Evolutionary conservation across 2,113 vertebrate species (phyloP).

Genomic region (Eulacestoma nigropectus): DNA sequence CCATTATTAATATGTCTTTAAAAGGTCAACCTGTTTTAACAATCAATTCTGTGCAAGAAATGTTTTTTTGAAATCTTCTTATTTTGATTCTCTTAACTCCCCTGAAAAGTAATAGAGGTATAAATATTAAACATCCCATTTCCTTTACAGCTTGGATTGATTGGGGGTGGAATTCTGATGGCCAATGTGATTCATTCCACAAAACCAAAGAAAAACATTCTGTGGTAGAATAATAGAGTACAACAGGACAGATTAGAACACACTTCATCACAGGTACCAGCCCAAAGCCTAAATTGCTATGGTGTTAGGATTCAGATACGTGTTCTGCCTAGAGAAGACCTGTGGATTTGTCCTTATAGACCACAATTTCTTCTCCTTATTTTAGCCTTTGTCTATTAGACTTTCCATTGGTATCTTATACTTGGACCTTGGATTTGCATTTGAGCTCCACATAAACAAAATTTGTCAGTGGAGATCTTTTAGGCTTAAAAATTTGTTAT

Average conservation of each 20-base stretch:
- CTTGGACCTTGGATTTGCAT: neutral
- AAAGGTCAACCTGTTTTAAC: conserved; percentile 48
- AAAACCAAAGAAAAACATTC: neutral
- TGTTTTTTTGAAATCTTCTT: conserved; percentile 28
- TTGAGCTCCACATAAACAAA: neutral
- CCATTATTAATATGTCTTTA: conserved; percentile 22
- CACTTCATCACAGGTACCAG: neutral
- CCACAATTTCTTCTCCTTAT: neutral
- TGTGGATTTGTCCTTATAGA: neutral
- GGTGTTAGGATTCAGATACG: neutral
- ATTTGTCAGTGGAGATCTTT: neutral
- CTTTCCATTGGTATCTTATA: neutral
- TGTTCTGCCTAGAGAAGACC: neutral
- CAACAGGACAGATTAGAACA: neutral
- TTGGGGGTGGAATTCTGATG: neutral
- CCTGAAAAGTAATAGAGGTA: conserved; percentile 40
- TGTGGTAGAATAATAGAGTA: conserved; percentile 1
- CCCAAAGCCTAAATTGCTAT: neutral
- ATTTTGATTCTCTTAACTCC: conserved; percentile 36
- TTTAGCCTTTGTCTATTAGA: neutral
- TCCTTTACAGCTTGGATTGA: conserved; percentile 36
- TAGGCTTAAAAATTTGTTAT: neutral
- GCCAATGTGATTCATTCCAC: neutral
- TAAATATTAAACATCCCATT: conserved; percentile 62
- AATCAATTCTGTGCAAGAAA: neutral